These are phyloP conservation scores for Manacus vitellinus DNA, from an alignment of 2,113 vertebrate species.

Conservation along the genomic window DNA sequence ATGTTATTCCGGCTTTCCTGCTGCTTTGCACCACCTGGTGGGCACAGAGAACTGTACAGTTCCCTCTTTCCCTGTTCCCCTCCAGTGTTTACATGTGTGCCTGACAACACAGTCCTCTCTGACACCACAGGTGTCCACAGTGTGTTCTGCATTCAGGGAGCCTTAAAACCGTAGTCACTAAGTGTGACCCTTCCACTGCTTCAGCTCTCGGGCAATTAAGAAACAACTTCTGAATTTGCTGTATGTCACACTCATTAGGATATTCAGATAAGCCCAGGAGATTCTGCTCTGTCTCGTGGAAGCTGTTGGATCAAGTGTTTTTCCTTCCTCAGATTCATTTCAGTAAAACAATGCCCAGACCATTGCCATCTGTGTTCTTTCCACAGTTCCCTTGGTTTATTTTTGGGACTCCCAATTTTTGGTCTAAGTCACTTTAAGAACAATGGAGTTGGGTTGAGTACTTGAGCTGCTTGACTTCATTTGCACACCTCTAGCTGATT, in stretches of 20 bases:
- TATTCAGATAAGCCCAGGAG: neutral
- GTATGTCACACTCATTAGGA: neutral
- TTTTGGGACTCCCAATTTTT: neutral
- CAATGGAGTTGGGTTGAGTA: neutral
- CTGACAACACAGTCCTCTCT: neutral
- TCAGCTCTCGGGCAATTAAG: neutral
- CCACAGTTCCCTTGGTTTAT: neutral
- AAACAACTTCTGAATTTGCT: neutral
- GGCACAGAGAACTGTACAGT: neutral
- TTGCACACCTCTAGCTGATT: neutral
- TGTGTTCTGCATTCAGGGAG: neutral
- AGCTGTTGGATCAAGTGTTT: neutral
- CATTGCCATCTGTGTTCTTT: neutral
- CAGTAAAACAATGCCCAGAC: neutral
- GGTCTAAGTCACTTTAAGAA: neutral
- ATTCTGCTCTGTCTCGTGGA: neutral
- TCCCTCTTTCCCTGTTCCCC: neutral
- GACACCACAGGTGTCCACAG: rapidly evolving
- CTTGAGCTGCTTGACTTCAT: neutral
- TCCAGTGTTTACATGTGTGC: rapidly evolving
- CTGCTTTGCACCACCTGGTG: constrained; percentile 40
- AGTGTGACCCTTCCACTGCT: neutral
- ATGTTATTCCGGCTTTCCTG: neutral
- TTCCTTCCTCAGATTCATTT: neutral
- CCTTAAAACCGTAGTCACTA: neutral